phyloP scores from a whole-genome alignment of 2,888 invertebrate genomes.

The Eutolmus rufibarbis region DNA sequence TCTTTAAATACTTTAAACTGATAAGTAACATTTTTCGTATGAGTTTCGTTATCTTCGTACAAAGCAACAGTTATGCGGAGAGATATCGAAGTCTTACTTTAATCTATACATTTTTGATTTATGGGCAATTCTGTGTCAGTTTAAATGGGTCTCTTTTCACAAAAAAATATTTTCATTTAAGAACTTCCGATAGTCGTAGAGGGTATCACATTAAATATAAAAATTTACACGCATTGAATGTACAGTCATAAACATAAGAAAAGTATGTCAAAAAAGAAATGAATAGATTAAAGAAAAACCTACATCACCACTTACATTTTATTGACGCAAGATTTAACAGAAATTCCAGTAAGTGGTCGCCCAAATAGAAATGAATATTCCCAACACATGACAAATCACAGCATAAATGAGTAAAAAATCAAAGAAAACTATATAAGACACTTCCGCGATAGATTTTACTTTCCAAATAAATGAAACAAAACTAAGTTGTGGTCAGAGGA shows the following conservation, averaged over 20 bases:
- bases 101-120: neutral
- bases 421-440: neutral
- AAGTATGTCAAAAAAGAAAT: neutral
- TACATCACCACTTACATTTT: conserved; percentile 2
- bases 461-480: conserved; percentile 1
- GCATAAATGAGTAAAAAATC: neutral
- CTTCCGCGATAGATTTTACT: conserved; percentile 8
- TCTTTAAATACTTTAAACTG: neutral
- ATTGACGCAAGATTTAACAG: neutral
- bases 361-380: conserved; percentile 30
- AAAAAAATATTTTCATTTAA: neutral
- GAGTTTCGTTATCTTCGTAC: neutral
- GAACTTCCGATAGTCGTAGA: neutral
- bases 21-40: neutral
- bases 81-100: neutral
- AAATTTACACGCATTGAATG: neutral
- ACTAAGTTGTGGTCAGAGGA: conserved; percentile 1
- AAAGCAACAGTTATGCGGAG: neutral
- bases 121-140: neutral
- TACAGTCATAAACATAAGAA: neutral
- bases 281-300: neutral
- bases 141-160: neutral
- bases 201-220: neutral
- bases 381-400: conserved; percentile 28
- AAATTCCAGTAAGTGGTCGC: conserved; percentile 5